Conservation (phyloP, 2,113 vertebrate genomes). For the Rynchops niger region DNA sequence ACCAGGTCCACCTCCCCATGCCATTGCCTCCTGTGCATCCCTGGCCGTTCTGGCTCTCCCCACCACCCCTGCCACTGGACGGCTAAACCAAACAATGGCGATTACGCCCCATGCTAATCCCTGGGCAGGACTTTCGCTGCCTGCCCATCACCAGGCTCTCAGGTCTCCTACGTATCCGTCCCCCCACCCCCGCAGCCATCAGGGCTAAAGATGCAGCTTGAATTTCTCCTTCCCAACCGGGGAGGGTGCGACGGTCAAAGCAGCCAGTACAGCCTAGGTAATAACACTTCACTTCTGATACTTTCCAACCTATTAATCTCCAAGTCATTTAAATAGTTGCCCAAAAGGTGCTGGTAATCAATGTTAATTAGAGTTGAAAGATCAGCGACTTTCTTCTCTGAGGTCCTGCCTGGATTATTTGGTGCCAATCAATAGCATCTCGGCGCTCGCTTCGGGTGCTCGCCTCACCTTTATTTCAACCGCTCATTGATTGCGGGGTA, state of each 20-base stretch:
- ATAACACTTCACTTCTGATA: not conserved
- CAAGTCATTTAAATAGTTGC: conserved; percentile 46
- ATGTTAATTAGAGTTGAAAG: conserved; percentile 66
- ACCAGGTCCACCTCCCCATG: rapidly evolving
- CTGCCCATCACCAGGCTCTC: not conserved
- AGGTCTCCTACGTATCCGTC: not conserved
- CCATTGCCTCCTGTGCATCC: too few relatives aligned
- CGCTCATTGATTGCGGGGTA: not conserved
- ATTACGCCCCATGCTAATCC: not conserved
- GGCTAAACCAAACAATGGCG: not conserved
- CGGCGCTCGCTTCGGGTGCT: conserved; percentile 29
- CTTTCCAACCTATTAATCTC: conserved; percentile 59
- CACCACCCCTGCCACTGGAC: rapidly evolving
- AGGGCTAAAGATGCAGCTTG: not conserved
- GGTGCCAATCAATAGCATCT: conserved; percentile 49
- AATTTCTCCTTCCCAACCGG: not conserved
- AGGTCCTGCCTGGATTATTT: conserved; percentile 61
- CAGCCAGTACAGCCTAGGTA: not conserved
- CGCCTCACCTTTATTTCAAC: conserved; percentile 63
- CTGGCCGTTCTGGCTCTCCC: rapidly evolving
- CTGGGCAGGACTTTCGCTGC: not conserved
- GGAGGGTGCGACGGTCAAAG: not conserved
- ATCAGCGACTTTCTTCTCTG: conserved; percentile 53
- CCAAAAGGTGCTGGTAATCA: conserved; percentile 54
- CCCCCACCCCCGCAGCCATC: not conserved